Evolutionary conservation across 2,113 vertebrate genomes (phyloP).

Genomic region (Peromyscus leucopus): DNA sequence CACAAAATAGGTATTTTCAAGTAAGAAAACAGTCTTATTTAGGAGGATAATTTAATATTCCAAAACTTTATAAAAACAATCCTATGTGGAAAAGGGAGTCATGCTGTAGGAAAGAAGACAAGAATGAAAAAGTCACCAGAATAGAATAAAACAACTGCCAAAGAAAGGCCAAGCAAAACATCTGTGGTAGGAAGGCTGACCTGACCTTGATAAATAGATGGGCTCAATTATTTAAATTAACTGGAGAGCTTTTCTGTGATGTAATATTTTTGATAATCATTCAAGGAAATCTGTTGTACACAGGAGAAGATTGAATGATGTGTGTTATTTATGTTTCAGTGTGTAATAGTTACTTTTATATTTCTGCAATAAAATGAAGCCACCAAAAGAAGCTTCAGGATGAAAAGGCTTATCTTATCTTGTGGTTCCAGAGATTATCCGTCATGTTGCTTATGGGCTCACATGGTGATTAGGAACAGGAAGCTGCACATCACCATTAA

Average conservation of each 20-base stretch:
- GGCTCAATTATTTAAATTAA: background rate
- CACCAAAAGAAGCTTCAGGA: background rate
- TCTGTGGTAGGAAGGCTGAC: background rate
- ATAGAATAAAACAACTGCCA: background rate
- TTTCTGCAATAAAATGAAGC: background rate
- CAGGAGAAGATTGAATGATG: background rate
- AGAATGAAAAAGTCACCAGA: background rate
- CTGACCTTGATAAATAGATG: background rate
- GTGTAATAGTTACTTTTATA: background rate
- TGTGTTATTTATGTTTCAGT: background rate
- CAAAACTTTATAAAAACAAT: background rate
- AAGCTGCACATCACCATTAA: background rate
- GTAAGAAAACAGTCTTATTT: background rate
- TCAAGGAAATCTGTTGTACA: background rate
- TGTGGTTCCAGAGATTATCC: background rate
- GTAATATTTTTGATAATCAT: background rate
- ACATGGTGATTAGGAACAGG: background rate
- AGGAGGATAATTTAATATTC: slow-evolving; percentile 1
- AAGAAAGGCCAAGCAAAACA: background rate
- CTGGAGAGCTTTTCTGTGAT: background rate
- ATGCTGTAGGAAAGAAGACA: background rate
- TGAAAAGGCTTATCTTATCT: background rate
- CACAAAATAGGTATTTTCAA: background rate
- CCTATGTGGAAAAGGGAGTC: background rate
- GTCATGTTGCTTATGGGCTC: background rate